Evolutionary conservation across 2,888 invertebrate genomes (phyloP).

Genomic region (Drosophila bunnanda): DNA sequence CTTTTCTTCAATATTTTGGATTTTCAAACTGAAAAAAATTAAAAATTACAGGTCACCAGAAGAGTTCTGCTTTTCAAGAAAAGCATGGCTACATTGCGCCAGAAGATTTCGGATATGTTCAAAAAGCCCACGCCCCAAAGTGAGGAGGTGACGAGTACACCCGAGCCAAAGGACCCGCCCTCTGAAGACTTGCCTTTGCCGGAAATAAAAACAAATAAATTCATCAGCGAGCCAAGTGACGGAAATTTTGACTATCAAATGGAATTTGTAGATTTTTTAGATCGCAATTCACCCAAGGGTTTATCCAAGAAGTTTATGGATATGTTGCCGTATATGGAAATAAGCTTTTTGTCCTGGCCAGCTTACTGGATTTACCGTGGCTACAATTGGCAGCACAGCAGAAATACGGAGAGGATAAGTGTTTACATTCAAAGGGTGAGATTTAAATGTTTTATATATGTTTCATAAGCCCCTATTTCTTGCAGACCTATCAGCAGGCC

Average conservation of each 20-base stretch:
- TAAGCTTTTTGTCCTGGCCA: constrained; percentile 71
- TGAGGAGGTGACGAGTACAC: background rate
- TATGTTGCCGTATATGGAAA: constrained; percentile 62
- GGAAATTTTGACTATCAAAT: constrained; percentile 42
- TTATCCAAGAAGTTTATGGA: constrained; percentile 58
- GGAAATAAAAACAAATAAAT: background rate
- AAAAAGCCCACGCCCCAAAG: background rate
- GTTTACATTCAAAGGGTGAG: constrained; percentile 69
- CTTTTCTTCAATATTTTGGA: constrained; percentile 18
- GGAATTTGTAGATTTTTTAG: constrained; percentile 64
- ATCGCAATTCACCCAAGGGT: constrained; percentile 63
- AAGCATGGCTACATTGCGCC: constrained; percentile 15
- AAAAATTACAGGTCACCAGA: constrained; percentile 9
- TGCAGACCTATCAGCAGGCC: constrained; percentile 75
- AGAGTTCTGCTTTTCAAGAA: background rate
- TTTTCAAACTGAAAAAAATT: background rate
- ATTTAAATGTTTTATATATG: background rate
- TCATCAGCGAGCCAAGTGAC: background rate
- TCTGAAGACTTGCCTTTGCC: constrained; percentile 2
- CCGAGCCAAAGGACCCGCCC: background rate
- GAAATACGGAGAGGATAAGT: constrained; percentile 47
- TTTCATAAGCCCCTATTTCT: background rate
- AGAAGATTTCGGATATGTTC: constrained; percentile 7
- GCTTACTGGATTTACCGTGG: constrained; percentile 71
- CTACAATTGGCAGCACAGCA: constrained; percentile 60